Evolutionary conservation across 2,888 invertebrate genomes (phyloP).

Genomic region (Onthophagus sagittarius): DNA sequence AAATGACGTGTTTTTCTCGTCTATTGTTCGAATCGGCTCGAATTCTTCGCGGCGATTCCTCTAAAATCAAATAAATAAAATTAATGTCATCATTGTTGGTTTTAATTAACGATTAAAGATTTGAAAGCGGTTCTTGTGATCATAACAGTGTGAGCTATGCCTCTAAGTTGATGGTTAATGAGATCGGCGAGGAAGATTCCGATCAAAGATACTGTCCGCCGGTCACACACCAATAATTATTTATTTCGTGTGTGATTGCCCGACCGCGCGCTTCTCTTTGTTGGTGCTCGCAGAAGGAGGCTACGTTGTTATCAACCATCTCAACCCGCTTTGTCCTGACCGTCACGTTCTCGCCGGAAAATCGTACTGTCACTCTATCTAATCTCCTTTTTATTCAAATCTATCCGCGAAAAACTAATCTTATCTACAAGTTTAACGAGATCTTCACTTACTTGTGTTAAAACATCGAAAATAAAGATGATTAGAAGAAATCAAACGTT

Average conservation of each 20-base stretch:
- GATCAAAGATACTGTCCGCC: slow-evolving; percentile 20
- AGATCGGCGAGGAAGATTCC: slow-evolving; percentile 12
- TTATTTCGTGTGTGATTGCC: slow-evolving; percentile 28
- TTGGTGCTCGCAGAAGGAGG: slow-evolving; percentile 14
- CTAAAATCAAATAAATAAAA: no score
- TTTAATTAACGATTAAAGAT: not conserved
- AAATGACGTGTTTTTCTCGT: not conserved
- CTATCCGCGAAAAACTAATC: no score
- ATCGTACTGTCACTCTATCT: not conserved
- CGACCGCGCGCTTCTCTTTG: slow-evolving; percentile 24
- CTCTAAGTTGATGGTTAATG: slow-evolving; percentile 15
- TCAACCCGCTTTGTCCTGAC: not conserved
- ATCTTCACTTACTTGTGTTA: no score
- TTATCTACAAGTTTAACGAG: no score
- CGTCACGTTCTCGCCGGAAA: not conserved
- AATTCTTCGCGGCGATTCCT: no score
- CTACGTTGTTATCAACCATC: slow-evolving; percentile 1
- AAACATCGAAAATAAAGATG: no score
- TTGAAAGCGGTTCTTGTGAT: not conserved
- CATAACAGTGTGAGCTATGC: not conserved
- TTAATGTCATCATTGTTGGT: not conserved
- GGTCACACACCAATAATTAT: slow-evolving; percentile 33
- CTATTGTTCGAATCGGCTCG: no score
- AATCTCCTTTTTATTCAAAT: not conserved
- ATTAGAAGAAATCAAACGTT: no score